Evolutionary conservation across 2,797 vertebrate species (phyloP).

Genomic region (Sebastes kiyomatsui): DNA sequence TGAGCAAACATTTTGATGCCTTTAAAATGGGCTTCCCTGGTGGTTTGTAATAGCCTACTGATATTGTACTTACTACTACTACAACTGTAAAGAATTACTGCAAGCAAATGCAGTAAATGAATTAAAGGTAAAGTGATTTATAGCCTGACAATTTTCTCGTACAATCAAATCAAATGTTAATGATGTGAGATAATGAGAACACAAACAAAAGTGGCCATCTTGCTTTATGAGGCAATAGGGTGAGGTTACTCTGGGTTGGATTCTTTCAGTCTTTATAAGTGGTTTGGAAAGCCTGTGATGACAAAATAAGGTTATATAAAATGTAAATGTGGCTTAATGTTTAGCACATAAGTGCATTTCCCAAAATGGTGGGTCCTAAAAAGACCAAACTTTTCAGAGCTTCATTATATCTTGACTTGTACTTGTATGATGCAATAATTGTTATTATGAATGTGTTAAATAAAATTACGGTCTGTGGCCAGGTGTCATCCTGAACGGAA

Average conservation of each 20-base stretch:
- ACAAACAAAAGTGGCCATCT: background rate
- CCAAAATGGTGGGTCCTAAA: background rate
- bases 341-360: background rate
- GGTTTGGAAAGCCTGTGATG: background rate
- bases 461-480: background rate
- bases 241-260: background rate
- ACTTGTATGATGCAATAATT: background rate
- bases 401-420: background rate
- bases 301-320: background rate
- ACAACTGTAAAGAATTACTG: background rate
- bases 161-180: background rate
- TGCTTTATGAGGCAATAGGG: background rate
- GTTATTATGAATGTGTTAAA: background rate
- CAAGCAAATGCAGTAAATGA: background rate
- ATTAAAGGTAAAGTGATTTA: background rate
- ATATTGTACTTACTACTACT: background rate
- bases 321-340: background rate
- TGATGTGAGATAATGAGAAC: background rate
- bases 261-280: background rate
- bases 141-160: background rate
- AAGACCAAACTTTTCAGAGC: background rate
- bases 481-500: background rate
- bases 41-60: background rate
- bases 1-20: background rate
- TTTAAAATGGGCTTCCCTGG: background rate